Percentiles rank a stretch among this genome's conserved stretches.
phyloP scores from a whole-genome alignment of 2,888 invertebrate genomes.

The Philopedon plagiatum region DNA sequence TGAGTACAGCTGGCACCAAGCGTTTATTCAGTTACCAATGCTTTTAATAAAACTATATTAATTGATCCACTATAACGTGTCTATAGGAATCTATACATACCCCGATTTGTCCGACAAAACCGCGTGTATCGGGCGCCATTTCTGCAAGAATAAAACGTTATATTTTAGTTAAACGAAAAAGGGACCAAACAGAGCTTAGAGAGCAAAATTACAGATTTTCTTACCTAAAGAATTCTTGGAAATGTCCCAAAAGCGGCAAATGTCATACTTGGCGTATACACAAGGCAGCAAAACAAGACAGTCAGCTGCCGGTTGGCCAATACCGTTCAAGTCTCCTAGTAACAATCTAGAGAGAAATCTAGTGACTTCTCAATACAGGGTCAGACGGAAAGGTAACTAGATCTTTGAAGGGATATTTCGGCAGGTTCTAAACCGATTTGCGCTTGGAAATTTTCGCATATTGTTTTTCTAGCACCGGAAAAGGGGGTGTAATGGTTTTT shows the following conservation, averaged over 20 bases:
- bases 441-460: not conserved
- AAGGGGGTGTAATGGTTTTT: not conserved
- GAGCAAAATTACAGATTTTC: not conserved
- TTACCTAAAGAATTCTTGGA: not conserved
- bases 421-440: not conserved
- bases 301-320: not conserved
- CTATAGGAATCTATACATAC: constrained; percentile 29
- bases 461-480: not conserved
- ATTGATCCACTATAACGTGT: constrained; percentile 6
- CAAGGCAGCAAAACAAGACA: not conserved
- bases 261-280: not conserved
- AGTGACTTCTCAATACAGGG: constrained; percentile 10
- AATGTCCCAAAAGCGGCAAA: not conserved
- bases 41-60: not conserved
- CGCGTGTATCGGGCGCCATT: constrained; percentile 16
- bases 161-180: not conserved
- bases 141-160: constrained; percentile 8
- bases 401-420: not conserved
- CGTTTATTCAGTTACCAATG: too few species aligned
- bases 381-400: not conserved
- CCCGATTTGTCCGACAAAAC: constrained; percentile 1
- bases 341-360: constrained; percentile 12
- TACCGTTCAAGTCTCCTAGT: constrained; percentile 15
- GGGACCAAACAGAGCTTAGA: not conserved
- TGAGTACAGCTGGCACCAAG: too few species aligned